Evolutionary conservation across 2,888 invertebrate species (phyloP), one percentile per base, ranked within the genome.

Genomic region (Apodemia mormo): DNA sequence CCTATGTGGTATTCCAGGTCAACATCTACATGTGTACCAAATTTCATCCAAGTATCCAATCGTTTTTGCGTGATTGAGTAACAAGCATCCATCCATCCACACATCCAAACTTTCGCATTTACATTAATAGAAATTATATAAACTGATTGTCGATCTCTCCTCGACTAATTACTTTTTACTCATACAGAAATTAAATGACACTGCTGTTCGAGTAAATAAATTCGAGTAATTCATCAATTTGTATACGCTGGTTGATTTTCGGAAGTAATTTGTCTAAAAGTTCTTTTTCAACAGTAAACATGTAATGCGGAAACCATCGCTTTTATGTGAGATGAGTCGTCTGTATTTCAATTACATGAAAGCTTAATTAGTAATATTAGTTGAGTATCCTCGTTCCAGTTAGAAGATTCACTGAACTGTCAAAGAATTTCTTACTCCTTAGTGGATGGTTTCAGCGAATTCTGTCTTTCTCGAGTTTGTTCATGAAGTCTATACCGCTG

Each of bases 341-440:
- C 30, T 30, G 58, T 61, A 37, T 87, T 90, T 89, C 88, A 92
- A 92, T 93, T 93, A 91, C 88, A 88, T 92, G 92, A 91, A 92
- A 91, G 90, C 89, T 90, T 90, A 92, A 92, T 93, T 91, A 92
- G 87, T 87, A 87, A 89, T 90, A 92, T 92, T 89, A 90, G 85
- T 83, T 79, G 87, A 89, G 85, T 86, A 83, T 87, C 86, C 84
- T 87, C 86, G 85, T 86, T 86, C 84, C 49, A 49, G 49, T 73
- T 73, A 73, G 72, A 74, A 72, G 71, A 71, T 75, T 74, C 71
- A 69, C 73, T 67, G 71, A 72, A 72, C 73, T 71, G 67, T 71
- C 74, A 73, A 74, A 72, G 73, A 73, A 71, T 86, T 89, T 83
- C 82, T 82, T 86, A 87, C 87, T 86, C 90, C 10, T 45, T 45